Base-by-base conservation (phyloP, 2,888 invertebrate species). In the Meghimatium bilineatum region DNA sequence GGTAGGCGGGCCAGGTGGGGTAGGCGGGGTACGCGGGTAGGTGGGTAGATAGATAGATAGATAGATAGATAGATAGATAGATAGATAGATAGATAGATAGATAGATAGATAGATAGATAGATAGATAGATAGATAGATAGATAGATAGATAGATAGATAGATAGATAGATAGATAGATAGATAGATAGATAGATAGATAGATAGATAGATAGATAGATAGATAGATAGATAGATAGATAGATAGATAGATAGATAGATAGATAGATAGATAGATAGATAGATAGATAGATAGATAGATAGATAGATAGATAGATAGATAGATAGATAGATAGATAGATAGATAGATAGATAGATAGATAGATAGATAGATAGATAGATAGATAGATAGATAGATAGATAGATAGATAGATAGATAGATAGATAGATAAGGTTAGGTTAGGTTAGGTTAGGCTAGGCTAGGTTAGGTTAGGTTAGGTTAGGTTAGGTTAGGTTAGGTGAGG, bases 201-300 rank as follows among this genome's bases (percentile, higher is more conserved):
- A n/a, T n/a, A n/a, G n/a, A n/a, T n/a, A n/a, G n/a, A n/a, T n/a
- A n/a, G n/a, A n/a, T n/a, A n/a, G 63, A 63, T 63, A 63, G 63
- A 63, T 63, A 63, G 63, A 63, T 63, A 63, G 63, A 63, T 63
- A 63, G 63, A 63, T 63, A 63, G 63, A 63, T 63, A 63, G 63
- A 63, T 63, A 63, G 63, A 63, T 63, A 63, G 63, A 63, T 63
- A 63, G 63, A 63, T 63, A 63, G 63, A 63, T 63, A 63, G 63
- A 63, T 63, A 63, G 63, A 63, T 63, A 29, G 63, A 63, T 63
- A 29, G 63, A 63, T 63, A 29, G 63, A 63, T 63, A 29, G 63
- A 63, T 63, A 29, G 63, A 63, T 29, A 63, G 63, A 63, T 29
- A 63, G 63, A 63, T 29, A 63, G 63, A 63, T 29, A 63, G 63